Base-by-base conservation (phyloP, 1,140 invertebrate genomes). In the Octopus sinensis region DNA sequence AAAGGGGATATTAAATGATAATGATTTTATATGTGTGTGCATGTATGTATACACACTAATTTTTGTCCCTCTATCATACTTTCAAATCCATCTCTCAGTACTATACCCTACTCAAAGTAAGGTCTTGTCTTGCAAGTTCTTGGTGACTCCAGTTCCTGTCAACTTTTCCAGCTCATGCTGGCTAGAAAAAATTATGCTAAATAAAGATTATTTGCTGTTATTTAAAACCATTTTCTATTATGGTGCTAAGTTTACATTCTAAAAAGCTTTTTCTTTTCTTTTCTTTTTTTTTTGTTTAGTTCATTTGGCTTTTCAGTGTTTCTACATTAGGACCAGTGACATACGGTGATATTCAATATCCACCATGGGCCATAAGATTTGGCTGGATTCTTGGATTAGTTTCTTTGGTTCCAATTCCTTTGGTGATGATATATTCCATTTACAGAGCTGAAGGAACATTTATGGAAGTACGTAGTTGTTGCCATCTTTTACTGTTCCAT, bases 351-450 rank as follows among this genome's bases (percentile, higher is more conserved):
- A 89, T 90, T 78, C 43, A 85, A 51, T 91, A 87, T 80, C 90
- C 90, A 4, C 53, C n/a, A 23, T 91, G 90, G 89, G 88, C 89
- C n/a, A 87, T 89, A 53, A 82, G 79, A 9, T 53, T 90, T 56
- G 90, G 90, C 30, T 91, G 89, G 89, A 62, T 80, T 9, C 77
- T 87, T 5, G 85, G 83, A 30, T 13, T 86, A 4, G 80, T 82
- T 9, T 86, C 86, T 43, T 62, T 87, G 12, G 43, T 86, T 9
- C 87, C 87, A 43, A 17, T 87, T 4, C 87, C 87, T 23, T 77
- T 86, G 10, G 81, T 83, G 10, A 82, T 82, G 52, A 54, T 85
- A 7, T 77, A 82, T 23, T 80, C 76, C 7, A 81, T 88, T 13
- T 53, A 53, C 6, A 81, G 79, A 56, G 84, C 84, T 23, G 73